These are phyloP conservation scores for Galeruca laticollis DNA, from an alignment of 2,888 invertebrate genomes.

Conservation along the genomic window DNA sequence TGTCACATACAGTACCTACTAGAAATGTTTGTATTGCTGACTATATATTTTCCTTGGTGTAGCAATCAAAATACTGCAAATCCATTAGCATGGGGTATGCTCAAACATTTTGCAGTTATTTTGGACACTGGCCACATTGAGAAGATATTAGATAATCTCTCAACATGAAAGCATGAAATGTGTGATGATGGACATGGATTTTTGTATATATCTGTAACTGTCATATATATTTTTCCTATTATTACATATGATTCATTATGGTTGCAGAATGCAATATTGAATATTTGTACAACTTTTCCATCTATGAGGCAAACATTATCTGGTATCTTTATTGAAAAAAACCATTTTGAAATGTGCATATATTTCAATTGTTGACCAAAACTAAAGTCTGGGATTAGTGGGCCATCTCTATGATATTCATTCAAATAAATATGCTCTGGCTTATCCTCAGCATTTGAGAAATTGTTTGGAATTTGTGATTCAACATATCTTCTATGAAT, in stretches of 20 bases:
- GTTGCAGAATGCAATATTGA: constrained; percentile 21
- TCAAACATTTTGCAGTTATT: constrained; percentile 20
- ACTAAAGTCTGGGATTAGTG: constrained; percentile 17
- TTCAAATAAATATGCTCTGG: constrained; percentile 2
- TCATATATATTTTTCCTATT: constrained; percentile 17
- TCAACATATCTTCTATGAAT: constrained; percentile 12
- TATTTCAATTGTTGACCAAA: constrained; percentile 22
- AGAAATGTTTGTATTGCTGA: too few relatives aligned
- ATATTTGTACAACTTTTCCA: constrained; percentile 21
- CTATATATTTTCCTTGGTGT: background rate
- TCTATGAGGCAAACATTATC: constrained; percentile 20
- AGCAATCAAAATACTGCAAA: constrained; percentile 24
- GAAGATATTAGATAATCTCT: constrained; percentile 17
- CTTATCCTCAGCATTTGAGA: constrained; percentile 13
- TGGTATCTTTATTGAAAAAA: constrained; percentile 17
- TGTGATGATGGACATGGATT: constrained; percentile 18
- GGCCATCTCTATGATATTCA: constrained; percentile 18
- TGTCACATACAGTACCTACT: too few relatives aligned
- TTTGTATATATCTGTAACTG: constrained; percentile 16
- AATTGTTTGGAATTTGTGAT: constrained; percentile 17
- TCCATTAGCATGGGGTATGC: constrained; percentile 16
- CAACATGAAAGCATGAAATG: constrained; percentile 22
- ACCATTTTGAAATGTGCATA: constrained; percentile 15
- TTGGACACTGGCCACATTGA: constrained; percentile 16
- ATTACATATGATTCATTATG: constrained; percentile 24